Conservation (phyloP, 2,797 vertebrate species). For the Gadopsis marmoratus region DNA sequence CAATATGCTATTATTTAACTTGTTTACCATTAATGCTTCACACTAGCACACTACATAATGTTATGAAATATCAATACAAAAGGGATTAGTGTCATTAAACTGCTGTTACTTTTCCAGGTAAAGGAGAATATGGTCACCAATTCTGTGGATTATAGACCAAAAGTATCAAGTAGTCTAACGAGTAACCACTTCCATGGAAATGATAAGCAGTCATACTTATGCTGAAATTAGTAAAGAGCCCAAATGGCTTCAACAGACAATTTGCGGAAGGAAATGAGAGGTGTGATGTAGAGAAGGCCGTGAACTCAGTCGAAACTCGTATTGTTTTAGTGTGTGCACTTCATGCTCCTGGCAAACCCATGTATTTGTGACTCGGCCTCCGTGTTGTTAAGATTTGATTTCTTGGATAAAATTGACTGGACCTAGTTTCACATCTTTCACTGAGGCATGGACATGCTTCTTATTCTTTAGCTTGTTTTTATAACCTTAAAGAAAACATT, state of each 20-base stretch:
- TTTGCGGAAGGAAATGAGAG: constrained; percentile 14
- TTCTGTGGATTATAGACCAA: not conserved
- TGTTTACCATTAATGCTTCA: not conserved
- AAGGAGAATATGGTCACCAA: not conserved
- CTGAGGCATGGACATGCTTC: not conserved
- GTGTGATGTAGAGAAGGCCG: not conserved
- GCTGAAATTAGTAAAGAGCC: not conserved
- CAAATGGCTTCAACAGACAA: not conserved
- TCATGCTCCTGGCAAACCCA: not conserved
- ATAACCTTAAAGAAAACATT: not conserved
- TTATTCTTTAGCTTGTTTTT: constrained; percentile 13
- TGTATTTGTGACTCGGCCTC: not conserved
- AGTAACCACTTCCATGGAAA: not conserved
- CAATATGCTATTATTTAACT: not conserved
- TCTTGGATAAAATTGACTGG: not conserved
- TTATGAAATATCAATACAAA: no score
- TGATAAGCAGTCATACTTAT: not conserved
- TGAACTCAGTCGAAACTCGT: not conserved
- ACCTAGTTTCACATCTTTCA: not conserved
- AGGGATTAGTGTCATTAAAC: not conserved
- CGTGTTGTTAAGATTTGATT: not conserved
- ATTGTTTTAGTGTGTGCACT: not conserved
- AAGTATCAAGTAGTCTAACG: not conserved
- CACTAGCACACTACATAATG: not conserved
- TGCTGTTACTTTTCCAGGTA: not conserved